phyloP scores from a whole-genome alignment of 2,113 vertebrate species.

The Picathartes gymnocephalus region DNA sequence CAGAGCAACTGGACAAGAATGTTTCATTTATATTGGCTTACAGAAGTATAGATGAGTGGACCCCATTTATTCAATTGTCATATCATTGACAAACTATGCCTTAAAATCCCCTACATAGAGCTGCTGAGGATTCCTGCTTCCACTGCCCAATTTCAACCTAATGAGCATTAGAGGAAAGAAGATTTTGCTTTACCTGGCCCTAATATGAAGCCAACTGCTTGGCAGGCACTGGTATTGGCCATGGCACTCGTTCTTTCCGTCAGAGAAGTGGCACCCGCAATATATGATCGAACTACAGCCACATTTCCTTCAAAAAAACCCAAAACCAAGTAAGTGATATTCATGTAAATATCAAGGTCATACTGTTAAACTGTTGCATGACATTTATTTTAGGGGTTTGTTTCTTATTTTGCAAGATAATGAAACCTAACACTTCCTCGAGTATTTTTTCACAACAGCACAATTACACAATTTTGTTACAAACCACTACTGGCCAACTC shows the following conservation, averaged over 20 bases:
- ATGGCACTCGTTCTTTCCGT: slow-evolving; percentile 89
- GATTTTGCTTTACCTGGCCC: slow-evolving; percentile 83
- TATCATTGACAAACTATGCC: not conserved
- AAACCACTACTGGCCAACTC: fast-evolving
- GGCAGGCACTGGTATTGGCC: slow-evolving; percentile 93
- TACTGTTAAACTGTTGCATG: not conserved
- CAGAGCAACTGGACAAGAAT: not conserved
- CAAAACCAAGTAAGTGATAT: not conserved
- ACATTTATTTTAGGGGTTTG: not conserved
- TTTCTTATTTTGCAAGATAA: not conserved
- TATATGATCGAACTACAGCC: slow-evolving; percentile 89
- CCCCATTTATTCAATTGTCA: not conserved
- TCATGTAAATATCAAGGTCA: not conserved
- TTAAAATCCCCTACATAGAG: not conserved
- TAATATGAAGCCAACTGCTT: slow-evolving; percentile 94
- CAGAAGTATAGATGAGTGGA: not conserved
- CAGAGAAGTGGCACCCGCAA: slow-evolving; percentile 91
- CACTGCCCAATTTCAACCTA: not conserved
- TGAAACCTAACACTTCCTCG: not conserved
- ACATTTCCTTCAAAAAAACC: slow-evolving; percentile 82
- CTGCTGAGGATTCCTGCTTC: not conserved
- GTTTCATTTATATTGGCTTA: not conserved
- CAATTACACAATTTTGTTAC: not conserved
- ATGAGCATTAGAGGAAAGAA: not conserved
- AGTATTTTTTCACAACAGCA: not conserved